Evolutionary conservation across 1,140 invertebrate species (phyloP).

Genomic region (Drosophila auraria): DNA sequence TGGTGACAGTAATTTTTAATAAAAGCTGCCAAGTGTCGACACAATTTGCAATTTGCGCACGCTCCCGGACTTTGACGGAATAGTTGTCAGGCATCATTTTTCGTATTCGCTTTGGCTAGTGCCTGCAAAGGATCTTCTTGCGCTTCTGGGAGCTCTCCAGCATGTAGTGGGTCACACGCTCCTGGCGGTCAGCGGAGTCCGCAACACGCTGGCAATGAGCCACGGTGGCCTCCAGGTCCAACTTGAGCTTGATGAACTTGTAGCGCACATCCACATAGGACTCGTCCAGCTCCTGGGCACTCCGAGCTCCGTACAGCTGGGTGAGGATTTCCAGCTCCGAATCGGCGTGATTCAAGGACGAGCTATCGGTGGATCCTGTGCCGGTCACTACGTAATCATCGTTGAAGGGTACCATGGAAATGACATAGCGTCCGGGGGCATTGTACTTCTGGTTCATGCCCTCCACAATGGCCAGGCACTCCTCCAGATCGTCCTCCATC

Average conservation of each 20-base stretch:
- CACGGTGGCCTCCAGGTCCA: constrained; percentile 36
- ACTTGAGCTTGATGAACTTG: constrained; percentile 58
- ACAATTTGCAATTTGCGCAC: constrained; percentile 39
- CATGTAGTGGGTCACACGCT: constrained; percentile 33
- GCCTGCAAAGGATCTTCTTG: constrained; percentile 31
- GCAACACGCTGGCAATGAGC: constrained; percentile 38
- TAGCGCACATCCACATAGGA: constrained; percentile 51
- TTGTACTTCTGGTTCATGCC: constrained; percentile 50
- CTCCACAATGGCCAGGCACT: constrained; percentile 44
- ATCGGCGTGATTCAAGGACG: not conserved
- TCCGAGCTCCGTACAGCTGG: constrained; percentile 13
- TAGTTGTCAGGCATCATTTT: constrained; percentile 11
- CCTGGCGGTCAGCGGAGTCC: constrained; percentile 35
- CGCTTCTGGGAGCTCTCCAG: constrained; percentile 9
- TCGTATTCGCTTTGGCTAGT: constrained; percentile 20
- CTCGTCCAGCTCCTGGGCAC: constrained; percentile 44
- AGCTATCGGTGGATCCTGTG: not conserved
- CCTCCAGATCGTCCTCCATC: constrained; percentile 33
- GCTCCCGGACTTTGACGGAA: constrained; percentile 34
- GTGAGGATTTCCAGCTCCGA: constrained; percentile 8
- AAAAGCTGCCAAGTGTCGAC: constrained; percentile 61
- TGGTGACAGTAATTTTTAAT: constrained; percentile 77
- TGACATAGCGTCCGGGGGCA: constrained; percentile 35
- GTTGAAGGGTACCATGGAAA: constrained; percentile 3
- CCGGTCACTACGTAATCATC: not conserved